A percentile compares a stretch with the other conserved stretches of the same genome.
Evolutionary conservation across 2,888 invertebrate species (phyloP).

Genomic region (Busseola fusca): DNA sequence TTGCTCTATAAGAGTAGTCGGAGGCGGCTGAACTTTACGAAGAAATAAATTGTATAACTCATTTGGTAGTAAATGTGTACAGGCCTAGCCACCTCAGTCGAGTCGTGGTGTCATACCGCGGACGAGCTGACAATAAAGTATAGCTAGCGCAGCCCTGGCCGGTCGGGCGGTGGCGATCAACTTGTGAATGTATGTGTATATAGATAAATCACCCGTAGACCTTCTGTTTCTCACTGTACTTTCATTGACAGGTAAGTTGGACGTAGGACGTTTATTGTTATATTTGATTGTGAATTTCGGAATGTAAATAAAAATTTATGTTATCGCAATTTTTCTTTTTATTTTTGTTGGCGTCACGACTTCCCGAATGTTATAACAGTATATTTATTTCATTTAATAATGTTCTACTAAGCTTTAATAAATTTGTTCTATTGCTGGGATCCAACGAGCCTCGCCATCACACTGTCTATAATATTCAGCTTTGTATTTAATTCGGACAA

Average conservation of each 20-base stretch:
- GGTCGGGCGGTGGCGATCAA: conserved; percentile 37
- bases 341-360: conserved; percentile 61
- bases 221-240: conserved; percentile 75
- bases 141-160: conserved; percentile 24
- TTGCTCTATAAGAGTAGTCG: conserved; percentile 77
- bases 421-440: conserved; percentile 61
- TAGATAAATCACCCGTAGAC: conserved; percentile 71
- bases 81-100: conserved; percentile 73
- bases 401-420: conserved; percentile 53
- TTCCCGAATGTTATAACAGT: conserved; percentile 47
- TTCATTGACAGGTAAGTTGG: conserved; percentile 75
- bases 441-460: conserved; percentile 58
- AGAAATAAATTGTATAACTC: conserved; percentile 64
- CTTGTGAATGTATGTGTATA: conserved; percentile 71
- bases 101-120: conserved; percentile 28
- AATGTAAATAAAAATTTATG: conserved; percentile 89
- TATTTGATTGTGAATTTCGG: conserved; percentile 87
- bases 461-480: conserved; percentile 56
- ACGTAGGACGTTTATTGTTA: conserved; percentile 80
- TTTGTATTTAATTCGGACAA: conserved; percentile 59
- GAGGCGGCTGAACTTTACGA: conserved; percentile 66
- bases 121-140: conserved; percentile 36
- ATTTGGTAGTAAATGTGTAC: conserved; percentile 72
- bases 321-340: conserved; percentile 80
- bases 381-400: conserved; percentile 52